Evolutionary conservation across 2,113 vertebrate genomes (phyloP).

Genomic region (Campylomormyrus tamandua): DNA sequence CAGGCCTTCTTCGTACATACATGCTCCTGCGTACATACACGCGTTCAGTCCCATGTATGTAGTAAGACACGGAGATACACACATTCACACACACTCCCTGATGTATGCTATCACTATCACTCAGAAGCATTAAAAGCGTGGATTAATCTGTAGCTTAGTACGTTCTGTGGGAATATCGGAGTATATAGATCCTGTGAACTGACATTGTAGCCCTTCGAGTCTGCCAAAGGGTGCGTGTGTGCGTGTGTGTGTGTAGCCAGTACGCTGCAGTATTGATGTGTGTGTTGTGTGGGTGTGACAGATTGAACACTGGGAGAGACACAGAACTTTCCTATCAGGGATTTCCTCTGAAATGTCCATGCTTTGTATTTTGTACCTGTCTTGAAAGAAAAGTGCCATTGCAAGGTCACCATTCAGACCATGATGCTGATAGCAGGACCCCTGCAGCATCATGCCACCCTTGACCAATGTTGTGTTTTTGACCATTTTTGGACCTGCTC

Average conservation of each 20-base stretch:
- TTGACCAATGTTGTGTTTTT: neutral
- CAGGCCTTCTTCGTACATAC: neutral
- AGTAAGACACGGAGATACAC: neutral
- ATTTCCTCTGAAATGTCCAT: constrained; percentile 6
- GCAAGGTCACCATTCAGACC: neutral
- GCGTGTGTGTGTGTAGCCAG: neutral
- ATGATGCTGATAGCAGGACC: neutral
- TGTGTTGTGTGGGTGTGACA: neutral
- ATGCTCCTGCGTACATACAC: neutral
- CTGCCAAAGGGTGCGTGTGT: neutral
- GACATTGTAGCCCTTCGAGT: neutral
- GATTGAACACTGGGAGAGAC: neutral
- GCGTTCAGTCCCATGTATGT: neutral
- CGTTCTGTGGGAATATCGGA: neutral
- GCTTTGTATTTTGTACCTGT: neutral
- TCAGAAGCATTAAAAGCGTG: neutral
- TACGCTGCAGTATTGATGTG: neutral
- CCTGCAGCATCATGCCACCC: neutral
- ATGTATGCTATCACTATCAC: neutral
- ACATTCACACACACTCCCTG: neutral
- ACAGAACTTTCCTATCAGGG: constrained; percentile 9
- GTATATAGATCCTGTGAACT: neutral
- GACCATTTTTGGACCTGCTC: neutral
- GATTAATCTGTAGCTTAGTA: neutral
- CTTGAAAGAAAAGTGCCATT: neutral